Conservation (phyloP, 2,113 vertebrate species). For the Crotalus tigris region DNA sequence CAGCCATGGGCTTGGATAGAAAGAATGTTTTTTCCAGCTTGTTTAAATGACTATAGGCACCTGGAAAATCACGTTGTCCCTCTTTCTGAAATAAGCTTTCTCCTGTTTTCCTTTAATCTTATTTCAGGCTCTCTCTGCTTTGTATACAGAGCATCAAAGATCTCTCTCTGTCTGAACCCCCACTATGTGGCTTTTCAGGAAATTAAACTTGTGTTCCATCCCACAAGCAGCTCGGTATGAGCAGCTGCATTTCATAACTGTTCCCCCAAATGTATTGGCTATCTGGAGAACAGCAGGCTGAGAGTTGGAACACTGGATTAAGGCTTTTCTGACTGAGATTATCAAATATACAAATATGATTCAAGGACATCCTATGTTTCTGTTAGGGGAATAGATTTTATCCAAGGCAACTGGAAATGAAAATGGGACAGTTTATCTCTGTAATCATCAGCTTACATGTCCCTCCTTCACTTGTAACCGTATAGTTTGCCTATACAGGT, state of each 20-base stretch:
- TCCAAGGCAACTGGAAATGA: not conserved
- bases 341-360: rapidly evolving
- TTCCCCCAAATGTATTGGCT: not conserved
- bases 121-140: not conserved
- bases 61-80: not conserved
- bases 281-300: not conserved
- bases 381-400: not conserved
- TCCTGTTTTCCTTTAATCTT: not conserved
- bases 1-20: not conserved
- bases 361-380: not conserved
- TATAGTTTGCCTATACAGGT: not conserved
- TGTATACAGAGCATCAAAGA: not conserved
- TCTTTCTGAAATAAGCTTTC: not conserved
- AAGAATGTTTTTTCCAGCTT: not conserved
- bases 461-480: not conserved
- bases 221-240: not conserved
- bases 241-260: not conserved
- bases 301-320: rapidly evolving
- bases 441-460: not conserved
- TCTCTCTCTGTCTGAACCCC: not conserved
- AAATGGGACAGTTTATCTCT: conserved; percentile 1
- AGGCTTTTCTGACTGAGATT: not conserved
- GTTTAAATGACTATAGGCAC: not conserved
- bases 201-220: conserved; percentile 21
- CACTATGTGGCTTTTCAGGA: conserved; percentile 8